A percentile compares a stretch with the other conserved stretches of the same genome.
Evolutionary conservation across 2,797 vertebrate species (phyloP).

Genomic region (Liasis olivaceus): DNA sequence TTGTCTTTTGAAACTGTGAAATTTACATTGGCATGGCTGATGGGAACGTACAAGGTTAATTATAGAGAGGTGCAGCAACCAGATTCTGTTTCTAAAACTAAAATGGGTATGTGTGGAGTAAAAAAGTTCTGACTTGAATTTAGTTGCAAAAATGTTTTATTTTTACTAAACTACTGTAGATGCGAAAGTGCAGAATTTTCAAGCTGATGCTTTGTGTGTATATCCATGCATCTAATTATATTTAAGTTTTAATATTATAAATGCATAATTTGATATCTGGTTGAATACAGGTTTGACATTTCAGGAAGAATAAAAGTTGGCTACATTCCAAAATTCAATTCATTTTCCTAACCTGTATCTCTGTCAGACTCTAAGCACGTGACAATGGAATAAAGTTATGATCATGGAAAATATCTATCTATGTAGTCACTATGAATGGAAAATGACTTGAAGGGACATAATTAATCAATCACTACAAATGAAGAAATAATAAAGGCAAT

Average conservation of each 20-base stretch:
- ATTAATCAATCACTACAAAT: not conserved
- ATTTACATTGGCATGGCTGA: not conserved
- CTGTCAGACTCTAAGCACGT: not conserved
- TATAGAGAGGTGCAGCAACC: not conserved
- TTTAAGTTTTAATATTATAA: conserved; percentile 1
- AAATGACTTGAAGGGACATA: not conserved
- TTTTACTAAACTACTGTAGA: not conserved
- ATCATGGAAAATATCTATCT: not conserved
- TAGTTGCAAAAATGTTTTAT: not conserved
- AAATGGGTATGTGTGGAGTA: not conserved
- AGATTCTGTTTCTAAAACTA: not conserved
- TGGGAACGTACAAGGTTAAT: not conserved
- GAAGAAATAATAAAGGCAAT: not conserved
- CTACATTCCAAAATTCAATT: not conserved
- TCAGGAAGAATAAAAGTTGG: not conserved
- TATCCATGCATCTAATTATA: not conserved
- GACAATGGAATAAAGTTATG: not conserved
- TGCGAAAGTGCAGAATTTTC: not conserved
- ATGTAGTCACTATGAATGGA: not conserved
- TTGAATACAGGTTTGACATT: not conserved
- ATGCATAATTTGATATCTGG: not conserved
- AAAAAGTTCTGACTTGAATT: not conserved
- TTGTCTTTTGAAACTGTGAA: not conserved
- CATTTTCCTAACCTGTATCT: not conserved
- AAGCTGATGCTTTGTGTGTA: not conserved